phyloP scores from a whole-genome alignment of 2,888 invertebrate genomes.

The Agrotis ipsilon region DNA sequence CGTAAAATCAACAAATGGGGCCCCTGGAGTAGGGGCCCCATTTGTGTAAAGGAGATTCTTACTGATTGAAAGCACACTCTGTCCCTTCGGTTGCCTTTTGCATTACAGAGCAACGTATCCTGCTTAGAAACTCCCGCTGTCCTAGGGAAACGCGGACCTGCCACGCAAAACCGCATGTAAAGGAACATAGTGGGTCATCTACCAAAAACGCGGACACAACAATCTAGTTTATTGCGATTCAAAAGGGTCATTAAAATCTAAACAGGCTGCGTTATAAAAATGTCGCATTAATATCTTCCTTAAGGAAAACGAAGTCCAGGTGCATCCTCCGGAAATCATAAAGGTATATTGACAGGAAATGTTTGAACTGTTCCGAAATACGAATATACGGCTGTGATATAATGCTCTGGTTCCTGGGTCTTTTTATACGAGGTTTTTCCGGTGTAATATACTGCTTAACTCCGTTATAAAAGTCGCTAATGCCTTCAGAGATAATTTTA shows the following conservation, averaged over 20 bases:
- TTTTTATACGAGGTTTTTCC: slow-evolving; percentile 8
- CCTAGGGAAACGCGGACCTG: too few species aligned
- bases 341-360: slow-evolving; percentile 13
- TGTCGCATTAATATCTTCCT: not conserved
- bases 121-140: too few species aligned
- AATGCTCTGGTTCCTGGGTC: not conserved
- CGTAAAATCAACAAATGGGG: too few species aligned
- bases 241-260: not conserved
- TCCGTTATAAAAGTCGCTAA: not conserved
- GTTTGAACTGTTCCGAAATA: slow-evolving; percentile 2
- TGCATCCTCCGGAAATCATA: slow-evolving; percentile 37
- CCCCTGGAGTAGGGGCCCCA: too few species aligned
- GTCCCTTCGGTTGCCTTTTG: too few species aligned
- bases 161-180: too few species aligned
- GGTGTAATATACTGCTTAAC: not conserved
- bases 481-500: not conserved
- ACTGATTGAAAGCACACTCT: too few species aligned
- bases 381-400: not conserved
- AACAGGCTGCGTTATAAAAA: not conserved
- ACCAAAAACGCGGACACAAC: too few species aligned
- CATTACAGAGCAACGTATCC: too few species aligned
- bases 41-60: too few species aligned
- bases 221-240: too few species aligned
- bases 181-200: too few species aligned
- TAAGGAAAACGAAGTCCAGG: slow-evolving; percentile 23